Evolutionary conservation across 64 coral and sea anemone genomes (phyloP).

Genomic region (Montipora capricornis): DNA sequence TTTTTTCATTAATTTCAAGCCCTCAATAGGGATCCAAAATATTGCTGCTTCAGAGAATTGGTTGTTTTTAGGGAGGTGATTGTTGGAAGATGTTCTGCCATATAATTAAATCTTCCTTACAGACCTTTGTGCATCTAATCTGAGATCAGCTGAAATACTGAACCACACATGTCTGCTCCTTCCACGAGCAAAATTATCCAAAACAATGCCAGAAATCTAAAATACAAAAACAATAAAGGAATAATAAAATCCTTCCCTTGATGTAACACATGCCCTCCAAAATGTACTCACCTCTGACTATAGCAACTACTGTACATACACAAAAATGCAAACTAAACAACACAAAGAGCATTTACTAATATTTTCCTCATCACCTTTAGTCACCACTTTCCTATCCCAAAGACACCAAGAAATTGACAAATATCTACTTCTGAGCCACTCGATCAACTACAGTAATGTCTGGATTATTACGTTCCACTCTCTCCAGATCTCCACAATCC

Average conservation of each 20-base stretch:
- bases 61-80: neutral
- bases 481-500: too few relatives aligned
- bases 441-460: too few relatives aligned
- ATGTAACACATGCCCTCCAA: too few relatives aligned
- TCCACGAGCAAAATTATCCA: constrained; percentile 91
- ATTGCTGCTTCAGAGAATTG: neutral
- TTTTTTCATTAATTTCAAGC: too few relatives aligned
- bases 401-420: too few relatives aligned
- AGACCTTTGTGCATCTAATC: constrained; percentile 96
- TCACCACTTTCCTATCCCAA: too few relatives aligned
- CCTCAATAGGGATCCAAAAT: neutral
- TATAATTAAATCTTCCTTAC: neutral
- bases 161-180: constrained; percentile 95
- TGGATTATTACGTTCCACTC: too few relatives aligned
- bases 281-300: too few relatives aligned
- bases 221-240: neutral
- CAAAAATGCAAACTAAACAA: neutral
- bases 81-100: neutral
- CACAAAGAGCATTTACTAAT: neutral
- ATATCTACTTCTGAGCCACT: too few relatives aligned
- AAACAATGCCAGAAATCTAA: constrained; percentile 91
- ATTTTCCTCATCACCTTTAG: too few relatives aligned
- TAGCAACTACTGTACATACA: too few relatives aligned
- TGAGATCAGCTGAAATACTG: constrained; percentile 93
- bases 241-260: too few relatives aligned